These are phyloP conservation scores for Pipistrellus kuhlii DNA, from an alignment of 2,797 vertebrate species.

Conservation along the genomic window DNA sequence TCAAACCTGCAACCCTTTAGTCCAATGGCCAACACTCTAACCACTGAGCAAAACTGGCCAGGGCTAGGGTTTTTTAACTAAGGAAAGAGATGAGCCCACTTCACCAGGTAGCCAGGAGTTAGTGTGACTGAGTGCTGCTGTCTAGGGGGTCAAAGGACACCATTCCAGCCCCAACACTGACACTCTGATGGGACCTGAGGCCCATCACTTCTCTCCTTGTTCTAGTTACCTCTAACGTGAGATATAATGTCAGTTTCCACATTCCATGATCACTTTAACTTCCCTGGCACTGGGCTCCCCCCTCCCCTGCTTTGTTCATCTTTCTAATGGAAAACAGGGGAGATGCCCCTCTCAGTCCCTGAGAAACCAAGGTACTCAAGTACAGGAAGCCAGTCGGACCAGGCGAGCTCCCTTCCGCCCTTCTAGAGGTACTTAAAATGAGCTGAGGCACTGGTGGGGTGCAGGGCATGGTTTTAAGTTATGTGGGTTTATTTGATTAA, in stretches of 20 bases:
- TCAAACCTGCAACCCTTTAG: too few species aligned
- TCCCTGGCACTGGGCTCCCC: neutral
- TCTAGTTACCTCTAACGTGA: neutral
- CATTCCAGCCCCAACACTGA: neutral
- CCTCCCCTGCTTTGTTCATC: neutral
- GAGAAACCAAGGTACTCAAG: neutral
- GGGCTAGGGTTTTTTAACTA: neutral
- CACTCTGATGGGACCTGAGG: neutral
- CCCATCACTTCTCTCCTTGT: neutral
- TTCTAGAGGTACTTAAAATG: conserved; percentile 29
- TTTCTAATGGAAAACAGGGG: neutral
- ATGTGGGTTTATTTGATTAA: conserved; percentile 74
- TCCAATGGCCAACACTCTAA: too few species aligned
- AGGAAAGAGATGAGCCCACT: conserved; percentile 5
- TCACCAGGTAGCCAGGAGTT: neutral
- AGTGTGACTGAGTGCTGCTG: neutral
- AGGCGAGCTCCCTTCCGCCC: neutral
- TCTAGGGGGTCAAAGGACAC: neutral
- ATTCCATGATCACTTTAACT: neutral
- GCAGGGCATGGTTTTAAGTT: conserved; percentile 54
- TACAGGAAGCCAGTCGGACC: neutral
- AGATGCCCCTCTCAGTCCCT: neutral
- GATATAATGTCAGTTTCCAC: neutral
- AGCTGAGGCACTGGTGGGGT: neutral
- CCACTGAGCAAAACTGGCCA: too few species aligned